Evolutionary conservation across 2,113 vertebrate genomes (phyloP), one percentile per base, ranked within the genome.

Genomic region (Chaetodon auriga): DNA sequence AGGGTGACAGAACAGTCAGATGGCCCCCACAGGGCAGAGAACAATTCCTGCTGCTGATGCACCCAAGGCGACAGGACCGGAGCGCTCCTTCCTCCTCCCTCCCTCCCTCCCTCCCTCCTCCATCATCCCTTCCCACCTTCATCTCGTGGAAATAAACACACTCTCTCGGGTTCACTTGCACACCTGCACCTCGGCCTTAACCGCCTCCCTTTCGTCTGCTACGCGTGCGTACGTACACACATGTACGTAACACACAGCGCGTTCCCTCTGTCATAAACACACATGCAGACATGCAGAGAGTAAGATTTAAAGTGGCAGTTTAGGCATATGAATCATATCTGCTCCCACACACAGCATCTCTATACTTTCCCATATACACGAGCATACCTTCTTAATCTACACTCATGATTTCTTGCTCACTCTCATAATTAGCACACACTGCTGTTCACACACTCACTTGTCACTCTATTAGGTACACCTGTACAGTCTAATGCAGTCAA

Each of bases 1-100:
- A 90, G 90, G 90, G 92, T 89, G 89, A 93, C 89, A 73, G 89
- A 92, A 92, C 90, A 93, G 92, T 91, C 89, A 87, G 91, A 84
- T 83, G 83, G 84, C 82, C 84, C 92, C 85, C 87, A 91, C 88
- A 84, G 87, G 86, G 86, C 89, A 78, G 45, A 80, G 82, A 87
- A 89, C 86, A 84, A 89, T 85, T 89, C 88, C 90, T 93, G 87
- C 90, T 86, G 86, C 89, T 92, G 90, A 90, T 90, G 90, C 91
- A 91, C 90, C 90, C 86, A 85, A 88, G 89, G 93, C 87, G 88
- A 94, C 89, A 90, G 81, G 82, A 90, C 86, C 75, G 61, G 79
- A 82, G 90, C 78, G 13, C 89, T 82, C 54, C 58, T 79, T 78
- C 65, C 83, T 70, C 77, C 71, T 62, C 58, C 60, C 60, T 9